phyloP scores from a whole-genome alignment of 2,797 vertebrate genomes.

The Chelmon rostratus region DNA sequence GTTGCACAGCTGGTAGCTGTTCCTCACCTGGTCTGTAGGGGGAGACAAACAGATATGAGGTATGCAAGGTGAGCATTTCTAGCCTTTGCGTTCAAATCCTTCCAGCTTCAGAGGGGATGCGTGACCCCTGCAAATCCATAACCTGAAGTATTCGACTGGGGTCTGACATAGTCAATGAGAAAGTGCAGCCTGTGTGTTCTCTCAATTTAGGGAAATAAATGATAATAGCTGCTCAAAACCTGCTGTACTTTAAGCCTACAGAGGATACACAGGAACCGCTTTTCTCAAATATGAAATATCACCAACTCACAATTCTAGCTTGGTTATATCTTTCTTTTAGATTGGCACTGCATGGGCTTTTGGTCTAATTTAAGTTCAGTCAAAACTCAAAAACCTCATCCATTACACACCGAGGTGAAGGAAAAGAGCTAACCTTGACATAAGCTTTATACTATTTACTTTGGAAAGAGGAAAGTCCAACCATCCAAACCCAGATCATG shows the following conservation, averaged over 20 bases:
- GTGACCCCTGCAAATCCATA: neutral
- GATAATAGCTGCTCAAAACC: slow-evolving; percentile 9
- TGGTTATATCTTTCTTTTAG: neutral
- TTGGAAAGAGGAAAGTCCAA: slow-evolving; percentile 15
- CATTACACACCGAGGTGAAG: neutral
- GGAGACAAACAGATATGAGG: slow-evolving; percentile 36
- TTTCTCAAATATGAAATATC: neutral
- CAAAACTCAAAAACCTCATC: neutral
- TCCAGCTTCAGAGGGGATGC: neutral
- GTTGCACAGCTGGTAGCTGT: slow-evolving; percentile 99
- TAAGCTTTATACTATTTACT: neutral
- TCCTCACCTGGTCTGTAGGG: slow-evolving; percentile 96
- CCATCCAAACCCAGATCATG: slow-evolving; percentile 19
- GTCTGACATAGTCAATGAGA: neutral
- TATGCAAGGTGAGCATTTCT: neutral
- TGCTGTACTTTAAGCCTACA: neutral
- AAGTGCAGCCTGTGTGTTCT: neutral
- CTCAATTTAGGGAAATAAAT: neutral
- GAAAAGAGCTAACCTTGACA: neutral
- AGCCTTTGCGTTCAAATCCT: neutral
- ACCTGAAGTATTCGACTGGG: neutral
- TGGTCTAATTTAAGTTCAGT: neutral
- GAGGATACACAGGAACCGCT: neutral
- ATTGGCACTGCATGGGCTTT: neutral
- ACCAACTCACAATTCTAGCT: neutral